Percentiles rank a stretch among this genome's conserved stretches.
phyloP scores from a whole-genome alignment of 2,113 vertebrate species.

The Elaphurus davidianus region DNA sequence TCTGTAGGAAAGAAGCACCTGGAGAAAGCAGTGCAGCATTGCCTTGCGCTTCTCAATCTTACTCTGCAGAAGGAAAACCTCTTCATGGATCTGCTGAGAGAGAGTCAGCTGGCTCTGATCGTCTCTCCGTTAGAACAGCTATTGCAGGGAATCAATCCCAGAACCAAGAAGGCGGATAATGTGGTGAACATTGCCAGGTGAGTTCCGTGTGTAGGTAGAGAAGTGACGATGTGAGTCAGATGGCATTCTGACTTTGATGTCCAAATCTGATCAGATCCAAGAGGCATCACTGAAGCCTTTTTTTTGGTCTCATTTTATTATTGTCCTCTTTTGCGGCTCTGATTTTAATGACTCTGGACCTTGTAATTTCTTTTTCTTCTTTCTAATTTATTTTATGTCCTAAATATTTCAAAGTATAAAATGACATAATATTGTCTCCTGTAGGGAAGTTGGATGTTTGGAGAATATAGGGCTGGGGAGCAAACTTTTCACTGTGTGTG shows the following conservation, averaged over 20 bases:
- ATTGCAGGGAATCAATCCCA: slow-evolving; percentile 95
- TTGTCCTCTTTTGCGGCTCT: neutral
- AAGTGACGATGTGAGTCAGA: neutral
- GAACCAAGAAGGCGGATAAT: slow-evolving; percentile 94
- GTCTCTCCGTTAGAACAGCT: slow-evolving; percentile 95
- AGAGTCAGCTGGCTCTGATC: slow-evolving; percentile 94
- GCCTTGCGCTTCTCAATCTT: slow-evolving; percentile 93
- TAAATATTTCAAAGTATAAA: slow-evolving; percentile 9
- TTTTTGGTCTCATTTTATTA: neutral
- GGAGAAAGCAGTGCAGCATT: slow-evolving; percentile 94
- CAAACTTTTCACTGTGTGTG: neutral
- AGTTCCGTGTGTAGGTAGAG: neutral
- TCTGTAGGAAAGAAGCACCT: slow-evolving; percentile 92
- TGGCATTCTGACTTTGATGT: neutral
- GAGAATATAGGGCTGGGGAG: neutral
- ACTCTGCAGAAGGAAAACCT: slow-evolving; percentile 94
- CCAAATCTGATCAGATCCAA: neutral
- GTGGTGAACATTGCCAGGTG: slow-evolving; percentile 97
- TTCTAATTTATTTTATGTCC: neutral
- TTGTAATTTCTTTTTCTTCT: neutral
- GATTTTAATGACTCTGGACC: slow-evolving; percentile 16
- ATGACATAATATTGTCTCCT: neutral
- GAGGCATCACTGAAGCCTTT: neutral
- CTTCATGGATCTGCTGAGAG: slow-evolving; percentile 95
- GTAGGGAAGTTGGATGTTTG: neutral